phyloP scores from a whole-genome alignment of 1,140 invertebrate species.

The Sinella curviseta region DNA sequence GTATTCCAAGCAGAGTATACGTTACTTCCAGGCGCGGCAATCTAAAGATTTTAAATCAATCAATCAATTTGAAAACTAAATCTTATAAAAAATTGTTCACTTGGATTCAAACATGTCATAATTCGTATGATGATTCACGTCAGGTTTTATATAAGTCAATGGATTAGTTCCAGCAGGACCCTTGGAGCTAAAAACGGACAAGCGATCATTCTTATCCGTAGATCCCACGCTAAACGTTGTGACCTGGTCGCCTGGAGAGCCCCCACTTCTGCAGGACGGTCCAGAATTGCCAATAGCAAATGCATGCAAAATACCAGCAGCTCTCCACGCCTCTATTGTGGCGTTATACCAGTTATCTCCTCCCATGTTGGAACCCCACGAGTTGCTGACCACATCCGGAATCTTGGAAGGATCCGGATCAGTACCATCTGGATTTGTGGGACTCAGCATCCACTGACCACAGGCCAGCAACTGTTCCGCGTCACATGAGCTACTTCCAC shows the following conservation, averaged over 20 bases:
- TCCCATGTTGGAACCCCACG: neutral
- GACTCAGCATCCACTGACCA: conserved; percentile 4
- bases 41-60: too few relatives aligned
- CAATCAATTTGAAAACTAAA: too few relatives aligned
- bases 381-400: conserved; percentile 6
- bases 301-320: neutral
- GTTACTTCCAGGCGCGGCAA: neutral
- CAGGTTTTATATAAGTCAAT: neutral
- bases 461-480: neutral
- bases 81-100: too few relatives aligned
- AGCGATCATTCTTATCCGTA: neutral
- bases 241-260: neutral
- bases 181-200: neutral
- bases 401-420: neutral
- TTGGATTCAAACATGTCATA: too few relatives aligned
- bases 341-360: neutral
- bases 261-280: neutral
- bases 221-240: neutral
- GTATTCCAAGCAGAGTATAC: conserved; percentile 9
- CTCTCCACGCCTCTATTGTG: neutral
- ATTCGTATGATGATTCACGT: neutral
- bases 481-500: neutral
- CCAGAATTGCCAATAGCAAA: conserved; percentile 9
- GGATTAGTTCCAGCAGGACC: neutral
- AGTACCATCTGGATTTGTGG: conserved; percentile 2